phyloP scores from a whole-genome alignment of 2,888 invertebrate genomes.

The Cerastoderma edule region DNA sequence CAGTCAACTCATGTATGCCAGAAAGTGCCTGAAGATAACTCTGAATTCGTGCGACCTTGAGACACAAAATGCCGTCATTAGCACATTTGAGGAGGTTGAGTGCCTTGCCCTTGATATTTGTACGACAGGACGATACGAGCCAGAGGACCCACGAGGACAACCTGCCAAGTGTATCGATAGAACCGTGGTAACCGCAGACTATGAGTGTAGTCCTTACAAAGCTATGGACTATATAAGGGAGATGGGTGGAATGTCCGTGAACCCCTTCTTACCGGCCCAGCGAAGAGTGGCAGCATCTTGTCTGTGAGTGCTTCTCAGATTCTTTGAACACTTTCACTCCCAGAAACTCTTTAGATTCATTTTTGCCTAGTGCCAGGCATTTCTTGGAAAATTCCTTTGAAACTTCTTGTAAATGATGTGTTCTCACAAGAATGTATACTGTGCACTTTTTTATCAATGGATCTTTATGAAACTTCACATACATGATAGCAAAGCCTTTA shows the following conservation, averaged over 20 bases:
- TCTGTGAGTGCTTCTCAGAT: too few relatives aligned
- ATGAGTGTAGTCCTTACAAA: constrained; percentile 27
- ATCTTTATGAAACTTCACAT: too few relatives aligned
- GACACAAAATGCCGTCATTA: constrained; percentile 20
- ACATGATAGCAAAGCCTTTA: too few relatives aligned
- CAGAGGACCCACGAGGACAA: constrained; percentile 30
- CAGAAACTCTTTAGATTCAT: too few relatives aligned
- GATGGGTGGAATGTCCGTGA: not conserved
- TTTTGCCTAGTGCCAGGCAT: too few relatives aligned
- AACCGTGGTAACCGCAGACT: constrained; percentile 12
- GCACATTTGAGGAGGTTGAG: constrained; percentile 37
- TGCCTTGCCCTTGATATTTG: constrained; percentile 54
- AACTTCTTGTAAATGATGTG: too few relatives aligned
- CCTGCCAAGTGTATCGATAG: constrained; percentile 47
- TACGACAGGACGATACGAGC: constrained; percentile 18
- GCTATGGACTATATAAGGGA: not conserved
- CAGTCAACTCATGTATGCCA: constrained; percentile 30
- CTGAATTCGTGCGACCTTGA: constrained; percentile 26
- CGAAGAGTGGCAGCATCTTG: too few relatives aligned
- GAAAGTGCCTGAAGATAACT: constrained; percentile 21
- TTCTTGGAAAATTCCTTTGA: too few relatives aligned
- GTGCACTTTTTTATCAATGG: too few relatives aligned
- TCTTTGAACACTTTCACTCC: too few relatives aligned
- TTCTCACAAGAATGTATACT: too few relatives aligned
- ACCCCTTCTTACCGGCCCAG: constrained; percentile 8